A percentile compares a stretch with the other conserved stretches of the same genome.
Evolutionary conservation across 2,888 invertebrate genomes (phyloP).

Genomic region (Phaonia tiefii): DNA sequence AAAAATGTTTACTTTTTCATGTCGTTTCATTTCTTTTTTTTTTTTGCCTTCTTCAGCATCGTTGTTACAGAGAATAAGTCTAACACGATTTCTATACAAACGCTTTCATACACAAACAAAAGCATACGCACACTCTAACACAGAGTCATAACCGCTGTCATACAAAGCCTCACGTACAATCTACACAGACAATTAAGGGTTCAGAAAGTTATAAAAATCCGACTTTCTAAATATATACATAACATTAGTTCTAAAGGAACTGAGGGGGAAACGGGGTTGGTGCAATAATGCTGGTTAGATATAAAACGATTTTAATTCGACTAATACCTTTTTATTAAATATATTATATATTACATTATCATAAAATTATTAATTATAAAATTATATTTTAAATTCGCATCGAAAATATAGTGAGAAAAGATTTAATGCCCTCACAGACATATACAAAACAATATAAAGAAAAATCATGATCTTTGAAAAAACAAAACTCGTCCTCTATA

Average conservation of each 20-base stretch:
- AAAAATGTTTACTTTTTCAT: constrained; percentile 13
- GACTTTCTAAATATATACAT: not conserved
- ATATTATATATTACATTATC: too few species aligned
- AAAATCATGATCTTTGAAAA: too few species aligned
- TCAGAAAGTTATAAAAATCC: not conserved
- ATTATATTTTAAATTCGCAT: too few species aligned
- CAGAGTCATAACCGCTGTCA: not conserved
- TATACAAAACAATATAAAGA: too few species aligned
- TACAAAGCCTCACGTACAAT: constrained; percentile 1
- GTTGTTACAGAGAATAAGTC: not conserved
- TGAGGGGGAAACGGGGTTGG: not conserved
- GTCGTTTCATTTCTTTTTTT: not conserved
- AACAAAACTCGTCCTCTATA: too few species aligned
- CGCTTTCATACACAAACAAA: not conserved
- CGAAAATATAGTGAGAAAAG: too few species aligned
- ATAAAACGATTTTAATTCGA: too few species aligned
- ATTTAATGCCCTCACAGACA: too few species aligned
- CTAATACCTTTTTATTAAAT: too few species aligned
- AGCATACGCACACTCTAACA: not conserved
- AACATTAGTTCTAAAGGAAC: not conserved
- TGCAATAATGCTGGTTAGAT: not conserved
- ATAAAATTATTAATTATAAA: too few species aligned
- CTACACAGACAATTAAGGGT: constrained; percentile 15
- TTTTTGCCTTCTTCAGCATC: not conserved
- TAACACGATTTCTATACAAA: not conserved